Evolutionary conservation across 2,797 vertebrate genomes (phyloP).

Genomic region (Sciurus carolinensis): DNA sequence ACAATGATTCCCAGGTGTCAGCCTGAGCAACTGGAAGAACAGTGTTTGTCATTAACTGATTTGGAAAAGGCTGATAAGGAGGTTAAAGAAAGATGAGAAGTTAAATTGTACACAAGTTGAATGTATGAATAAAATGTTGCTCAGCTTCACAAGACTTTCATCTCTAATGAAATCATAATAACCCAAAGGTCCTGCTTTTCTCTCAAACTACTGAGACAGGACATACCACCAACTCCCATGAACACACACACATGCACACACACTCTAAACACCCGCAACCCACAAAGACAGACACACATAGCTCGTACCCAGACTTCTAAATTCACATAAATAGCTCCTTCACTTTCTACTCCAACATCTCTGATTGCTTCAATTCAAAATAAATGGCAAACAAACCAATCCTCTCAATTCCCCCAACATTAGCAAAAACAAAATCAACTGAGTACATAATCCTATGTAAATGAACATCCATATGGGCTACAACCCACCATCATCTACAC

Average conservation of each 20-base stretch:
- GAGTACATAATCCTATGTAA: neutral
- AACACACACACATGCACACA: neutral
- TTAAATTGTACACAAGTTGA: constrained; percentile 1
- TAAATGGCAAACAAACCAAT: constrained; percentile 50
- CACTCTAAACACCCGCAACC: neutral
- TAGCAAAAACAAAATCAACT: constrained; percentile 49
- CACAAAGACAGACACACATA: neutral
- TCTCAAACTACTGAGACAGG: neutral
- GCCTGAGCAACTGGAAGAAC: constrained; percentile 8
- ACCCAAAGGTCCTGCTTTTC: constrained; percentile 1
- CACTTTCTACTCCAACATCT: constrained; percentile 7
- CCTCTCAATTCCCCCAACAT: constrained; percentile 2
- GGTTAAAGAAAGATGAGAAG: constrained; percentile 7
- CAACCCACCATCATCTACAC: neutral
- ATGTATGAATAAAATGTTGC: constrained; percentile 20
- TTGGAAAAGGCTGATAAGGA: neutral
- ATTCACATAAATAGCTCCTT: constrained; percentile 8
- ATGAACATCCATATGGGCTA: neutral
- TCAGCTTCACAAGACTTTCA: constrained; percentile 36
- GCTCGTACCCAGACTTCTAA: constrained; percentile 2
- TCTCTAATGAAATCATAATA: constrained; percentile 40
- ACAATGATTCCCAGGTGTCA: constrained; percentile 49
- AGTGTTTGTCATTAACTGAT: neutral
- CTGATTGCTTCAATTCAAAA: constrained; percentile 34
- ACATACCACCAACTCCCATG: neutral